A percentile compares a stretch with the other conserved stretches of the same genome.
phyloP scores from a whole-genome alignment of 2,888 invertebrate species.

The Agonopterix subpropinquella region DNA sequence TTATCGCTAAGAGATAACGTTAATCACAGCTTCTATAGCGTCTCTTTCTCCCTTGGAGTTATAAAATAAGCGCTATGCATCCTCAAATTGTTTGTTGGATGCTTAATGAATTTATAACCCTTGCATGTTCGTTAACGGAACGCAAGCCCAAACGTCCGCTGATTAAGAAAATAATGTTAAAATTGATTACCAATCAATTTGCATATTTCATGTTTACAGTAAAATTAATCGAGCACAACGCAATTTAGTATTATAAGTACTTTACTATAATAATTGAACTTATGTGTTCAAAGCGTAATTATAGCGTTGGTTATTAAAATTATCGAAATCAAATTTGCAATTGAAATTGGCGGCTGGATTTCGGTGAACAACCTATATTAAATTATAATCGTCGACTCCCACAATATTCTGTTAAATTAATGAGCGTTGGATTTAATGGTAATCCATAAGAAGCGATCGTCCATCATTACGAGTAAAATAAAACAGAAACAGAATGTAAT shows the following conservation, averaged over 20 bases:
- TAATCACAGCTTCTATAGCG: no score
- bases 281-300: not conserved
- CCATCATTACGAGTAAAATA: constrained; percentile 34
- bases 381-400: not conserved
- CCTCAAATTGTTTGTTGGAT: no score
- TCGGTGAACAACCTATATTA: no score
- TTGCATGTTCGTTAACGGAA: no score
- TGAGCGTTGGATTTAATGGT: constrained; percentile 14
- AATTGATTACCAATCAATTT: constrained; percentile 13
- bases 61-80: no score
- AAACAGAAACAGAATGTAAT: constrained; percentile 32
- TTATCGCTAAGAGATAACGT: no score
- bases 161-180: constrained; percentile 29
- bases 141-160: constrained; percentile 20
- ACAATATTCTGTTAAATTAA: not conserved
- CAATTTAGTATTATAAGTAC: no score
- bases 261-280: no score
- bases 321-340: constrained; percentile 5
- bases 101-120: no score
- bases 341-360: constrained; percentile 1
- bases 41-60: no score
- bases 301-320: not conserved
- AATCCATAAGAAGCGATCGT: constrained; percentile 21
- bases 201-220: constrained; percentile 31
- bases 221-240: constrained; percentile 20